Base-by-base conservation (phyloP, 2,113 vertebrate genomes). In the Mustela lutreola region DNA sequence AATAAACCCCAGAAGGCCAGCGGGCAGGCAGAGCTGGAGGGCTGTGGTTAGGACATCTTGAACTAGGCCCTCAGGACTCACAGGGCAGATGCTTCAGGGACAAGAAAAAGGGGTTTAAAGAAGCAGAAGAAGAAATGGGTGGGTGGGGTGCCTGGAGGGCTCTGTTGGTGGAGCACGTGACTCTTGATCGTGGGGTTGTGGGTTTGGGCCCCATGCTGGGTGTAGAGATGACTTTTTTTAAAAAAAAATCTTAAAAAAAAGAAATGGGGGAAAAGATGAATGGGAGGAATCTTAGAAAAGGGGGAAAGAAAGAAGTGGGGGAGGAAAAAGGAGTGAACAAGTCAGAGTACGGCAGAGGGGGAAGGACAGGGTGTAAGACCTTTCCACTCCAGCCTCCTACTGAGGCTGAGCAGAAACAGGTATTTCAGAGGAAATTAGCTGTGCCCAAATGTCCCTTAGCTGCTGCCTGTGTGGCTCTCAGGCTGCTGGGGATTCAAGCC, bases 191-290 rank as follows among this genome's bases (percentile, higher is more conserved):
- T 21, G 18, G 33, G 33, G 33, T 70, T 70, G 67, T 70, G 67
- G 33, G 33, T 70, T n/a, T 70, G 67, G 36, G 16, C 67, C 18
- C 18, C 67, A 36, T 36, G 67, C 33, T 70, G 67, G 33, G 1
- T 36, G 4, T 70, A 70, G 67, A 70, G 67, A 70, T 70, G 19
- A 70, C 67, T 70, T 36, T 4, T 36, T 5, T 1, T n/a, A n/a
- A 53, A 18, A 53, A 56, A 18, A 56, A 18, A 53, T 56, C 53
- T 56, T 56, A 56, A 53, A 63, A 65, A 18, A 67, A 70, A 62
- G 70, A 50, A 19, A 42, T 28, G 33, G 36, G 15, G 0, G 0
- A 3, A 31, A 18, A 18, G 42, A 5, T 2, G 0, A 7, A 14
- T 45, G 45, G 28, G 28, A 24, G 21, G 48, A 45, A 18, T 39